Conservation (phyloP, 2,113 vertebrate genomes). For the Calidris pygmaea region DNA sequence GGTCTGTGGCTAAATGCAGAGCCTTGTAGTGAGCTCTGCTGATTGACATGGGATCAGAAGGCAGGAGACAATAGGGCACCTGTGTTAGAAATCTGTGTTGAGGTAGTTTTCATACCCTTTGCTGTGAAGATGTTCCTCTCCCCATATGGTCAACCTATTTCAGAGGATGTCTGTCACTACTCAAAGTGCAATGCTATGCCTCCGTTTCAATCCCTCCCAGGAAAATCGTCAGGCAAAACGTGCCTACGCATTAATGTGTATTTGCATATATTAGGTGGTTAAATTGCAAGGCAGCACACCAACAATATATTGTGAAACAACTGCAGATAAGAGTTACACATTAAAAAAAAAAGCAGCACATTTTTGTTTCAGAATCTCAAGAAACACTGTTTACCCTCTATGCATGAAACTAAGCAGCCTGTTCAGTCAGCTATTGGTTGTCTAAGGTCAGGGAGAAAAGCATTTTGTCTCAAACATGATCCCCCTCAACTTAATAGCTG, state of each 20-base stretch:
- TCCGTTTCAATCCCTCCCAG: background rate
- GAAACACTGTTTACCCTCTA: background rate
- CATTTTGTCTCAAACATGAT: background rate
- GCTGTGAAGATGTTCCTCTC: background rate
- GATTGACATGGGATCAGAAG: background rate
- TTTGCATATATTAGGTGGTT: background rate
- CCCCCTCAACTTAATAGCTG: background rate
- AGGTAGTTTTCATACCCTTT: background rate
- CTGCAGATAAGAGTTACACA: background rate
- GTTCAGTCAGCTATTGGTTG: background rate
- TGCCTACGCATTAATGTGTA: background rate
- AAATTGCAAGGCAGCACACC: background rate
- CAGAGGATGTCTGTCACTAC: background rate
- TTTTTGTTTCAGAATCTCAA: background rate
- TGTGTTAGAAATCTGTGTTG: background rate
- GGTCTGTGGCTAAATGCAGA: background rate
- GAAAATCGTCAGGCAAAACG: background rate
- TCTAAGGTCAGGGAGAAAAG: background rate
- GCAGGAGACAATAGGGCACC: background rate
- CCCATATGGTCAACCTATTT: background rate
- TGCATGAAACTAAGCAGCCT: background rate
- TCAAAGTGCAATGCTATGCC: background rate
- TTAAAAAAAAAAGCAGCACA: background rate
- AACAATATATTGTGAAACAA: background rate
- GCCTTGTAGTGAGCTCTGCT: background rate